These are phyloP conservation scores for Montipora cactus DNA, from an alignment of 64 coral and sea anemone genomes.

Conservation along the genomic window DNA sequence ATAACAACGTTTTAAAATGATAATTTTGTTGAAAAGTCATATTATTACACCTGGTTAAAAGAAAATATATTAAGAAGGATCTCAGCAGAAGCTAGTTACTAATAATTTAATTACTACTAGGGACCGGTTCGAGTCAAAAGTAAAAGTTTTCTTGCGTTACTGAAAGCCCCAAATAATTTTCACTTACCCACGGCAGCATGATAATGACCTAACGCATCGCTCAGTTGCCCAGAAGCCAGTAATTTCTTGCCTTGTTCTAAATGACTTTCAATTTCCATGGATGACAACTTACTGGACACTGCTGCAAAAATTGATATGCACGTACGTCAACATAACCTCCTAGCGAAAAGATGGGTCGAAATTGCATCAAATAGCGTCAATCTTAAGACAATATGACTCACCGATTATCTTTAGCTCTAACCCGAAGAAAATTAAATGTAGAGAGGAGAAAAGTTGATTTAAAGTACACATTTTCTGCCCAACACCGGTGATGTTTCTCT, in stretches of 20 bases:
- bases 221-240: slow-evolving; percentile 86
- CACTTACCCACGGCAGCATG: slow-evolving; percentile 98
- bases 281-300: slow-evolving; percentile 62
- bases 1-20: too few relatives aligned
- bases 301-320: slow-evolving; percentile 35
- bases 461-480: slow-evolving; percentile 45
- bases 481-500: slow-evolving; percentile 14
- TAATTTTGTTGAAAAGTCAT: too few relatives aligned
- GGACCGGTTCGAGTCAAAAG: not conserved
- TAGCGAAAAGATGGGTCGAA: not conserved
- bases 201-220: slow-evolving; percentile 93
- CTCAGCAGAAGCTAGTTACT: too few relatives aligned
- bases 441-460: slow-evolving; percentile 30
- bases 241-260: slow-evolving; percentile 90
- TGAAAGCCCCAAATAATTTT: not conserved
- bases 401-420: slow-evolving; percentile 45
- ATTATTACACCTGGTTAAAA: too few relatives aligned
- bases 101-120: too few relatives aligned
- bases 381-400: not conserved
- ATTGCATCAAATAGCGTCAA: not conserved
- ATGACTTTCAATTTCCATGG: slow-evolving; percentile 89
- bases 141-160: not conserved
- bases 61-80: too few relatives aligned
- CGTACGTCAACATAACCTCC: slow-evolving; percentile 11
- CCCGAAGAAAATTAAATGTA: slow-evolving; percentile 32